Conservation (phyloP, 2,797 vertebrate genomes). For the Sylvilagus floridanus region DNA sequence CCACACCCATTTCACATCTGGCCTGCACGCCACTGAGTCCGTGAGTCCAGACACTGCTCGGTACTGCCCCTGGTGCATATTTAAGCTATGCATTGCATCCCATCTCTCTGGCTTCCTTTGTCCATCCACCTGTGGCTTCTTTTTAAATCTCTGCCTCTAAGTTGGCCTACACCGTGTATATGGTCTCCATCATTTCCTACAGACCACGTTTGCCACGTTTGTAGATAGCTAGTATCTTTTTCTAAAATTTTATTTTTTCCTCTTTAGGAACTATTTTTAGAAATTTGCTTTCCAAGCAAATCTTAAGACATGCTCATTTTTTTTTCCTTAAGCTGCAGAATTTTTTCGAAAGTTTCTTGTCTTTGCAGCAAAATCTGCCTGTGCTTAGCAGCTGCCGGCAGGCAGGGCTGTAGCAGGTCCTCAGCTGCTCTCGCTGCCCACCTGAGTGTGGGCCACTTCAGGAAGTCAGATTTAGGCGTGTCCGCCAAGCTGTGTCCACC, state of each 20-base stretch:
- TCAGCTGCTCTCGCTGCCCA: neutral
- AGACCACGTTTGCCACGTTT: neutral
- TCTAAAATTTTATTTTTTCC: slow-evolving; percentile 18
- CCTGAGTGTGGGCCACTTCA: neutral
- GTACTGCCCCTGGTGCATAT: neutral
- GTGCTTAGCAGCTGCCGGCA: neutral
- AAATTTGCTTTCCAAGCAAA: neutral
- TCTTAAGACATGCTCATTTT: slow-evolving; percentile 10
- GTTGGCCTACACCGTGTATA: neutral
- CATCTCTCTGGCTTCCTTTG: neutral
- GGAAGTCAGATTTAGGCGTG: neutral
- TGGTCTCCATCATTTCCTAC: neutral
- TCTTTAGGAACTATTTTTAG: slow-evolving; percentile 25
- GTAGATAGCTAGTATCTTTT: neutral
- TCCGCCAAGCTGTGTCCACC: neutral
- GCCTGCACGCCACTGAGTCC: neutral
- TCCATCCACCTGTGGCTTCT: neutral
- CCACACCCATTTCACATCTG: neutral
- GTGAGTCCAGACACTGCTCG: neutral
- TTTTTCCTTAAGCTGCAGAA: neutral
- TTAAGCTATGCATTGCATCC: neutral
- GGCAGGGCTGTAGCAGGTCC: neutral
- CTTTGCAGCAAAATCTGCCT: neutral
- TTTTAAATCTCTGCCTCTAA: neutral
- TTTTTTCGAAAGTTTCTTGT: slow-evolving; percentile 15